Conservation (phyloP, 2,797 vertebrate genomes). For the Thamnophis elegans region DNA sequence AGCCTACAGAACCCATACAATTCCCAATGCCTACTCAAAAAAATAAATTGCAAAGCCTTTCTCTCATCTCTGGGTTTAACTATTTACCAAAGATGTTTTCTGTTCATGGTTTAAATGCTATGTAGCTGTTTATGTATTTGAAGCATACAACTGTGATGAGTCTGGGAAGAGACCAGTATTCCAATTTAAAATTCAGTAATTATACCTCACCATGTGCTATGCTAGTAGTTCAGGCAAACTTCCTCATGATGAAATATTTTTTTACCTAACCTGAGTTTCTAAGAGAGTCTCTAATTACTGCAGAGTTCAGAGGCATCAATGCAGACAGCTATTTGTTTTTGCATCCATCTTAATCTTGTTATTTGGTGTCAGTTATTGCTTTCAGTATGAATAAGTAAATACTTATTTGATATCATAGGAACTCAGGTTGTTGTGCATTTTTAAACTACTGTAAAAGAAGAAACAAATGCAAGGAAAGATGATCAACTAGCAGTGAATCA, state of each 20-base stretch:
- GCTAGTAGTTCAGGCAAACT: neutral
- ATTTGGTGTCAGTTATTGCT: neutral
- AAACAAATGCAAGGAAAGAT: neutral
- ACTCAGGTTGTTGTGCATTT: neutral
- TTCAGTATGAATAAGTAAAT: neutral
- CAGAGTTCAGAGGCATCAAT: neutral
- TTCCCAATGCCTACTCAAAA: conserved; percentile 1
- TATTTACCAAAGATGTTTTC: conserved; percentile 23
- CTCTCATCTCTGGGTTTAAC: conserved; percentile 17
- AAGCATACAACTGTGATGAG: neutral
- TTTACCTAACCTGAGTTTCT: accelerated
- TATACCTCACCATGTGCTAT: neutral
- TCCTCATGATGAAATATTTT: neutral
- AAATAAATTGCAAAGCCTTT: neutral
- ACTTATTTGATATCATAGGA: neutral
- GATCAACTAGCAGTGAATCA: neutral
- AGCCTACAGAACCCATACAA: neutral
- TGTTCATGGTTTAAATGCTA: conserved; percentile 14
- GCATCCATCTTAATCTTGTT: neutral
- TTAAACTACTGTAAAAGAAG: neutral
- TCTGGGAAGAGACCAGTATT: neutral
- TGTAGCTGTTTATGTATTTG: neutral
- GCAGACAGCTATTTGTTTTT: neutral
- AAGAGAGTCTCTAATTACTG: neutral
- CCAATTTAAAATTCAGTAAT: neutral